Conservation (phyloP, 2,888 invertebrate genomes). For the Bembecia ichneumoniformis region DNA sequence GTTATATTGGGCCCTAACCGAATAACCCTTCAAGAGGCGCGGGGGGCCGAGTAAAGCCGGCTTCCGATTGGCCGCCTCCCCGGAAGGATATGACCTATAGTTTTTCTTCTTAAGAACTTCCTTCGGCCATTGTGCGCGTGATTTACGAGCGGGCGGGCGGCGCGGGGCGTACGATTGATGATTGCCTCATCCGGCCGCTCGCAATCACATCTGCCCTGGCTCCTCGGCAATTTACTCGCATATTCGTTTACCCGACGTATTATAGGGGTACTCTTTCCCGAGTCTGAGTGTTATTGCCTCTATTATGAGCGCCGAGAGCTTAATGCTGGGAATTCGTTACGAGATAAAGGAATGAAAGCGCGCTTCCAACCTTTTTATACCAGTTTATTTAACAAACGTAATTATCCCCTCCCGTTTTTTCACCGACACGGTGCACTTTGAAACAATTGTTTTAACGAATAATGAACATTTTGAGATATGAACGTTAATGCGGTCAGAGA, state of each 20-base stretch:
- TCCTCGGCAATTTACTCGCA: constrained; percentile 61
- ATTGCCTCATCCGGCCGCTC: constrained; percentile 54
- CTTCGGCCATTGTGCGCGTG: constrained; percentile 67
- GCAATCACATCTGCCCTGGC: constrained; percentile 61
- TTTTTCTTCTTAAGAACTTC: constrained; percentile 73
- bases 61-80: constrained; percentile 68
- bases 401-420: constrained; percentile 7
- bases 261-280: constrained; percentile 63
- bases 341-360: constrained; percentile 19
- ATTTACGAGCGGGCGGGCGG: constrained; percentile 48
- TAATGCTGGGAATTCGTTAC: constrained; percentile 42
- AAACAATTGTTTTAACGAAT: too few relatives aligned
- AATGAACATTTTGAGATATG: too few relatives aligned
- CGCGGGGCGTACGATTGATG: constrained; percentile 57
- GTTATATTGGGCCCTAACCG: constrained; percentile 11
- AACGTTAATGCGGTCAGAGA: too few relatives aligned
- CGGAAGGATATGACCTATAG: constrained; percentile 73
- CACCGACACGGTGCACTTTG: not conserved
- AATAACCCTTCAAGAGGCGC: constrained; percentile 41
- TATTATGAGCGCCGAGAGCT: constrained; percentile 47
- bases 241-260: constrained; percentile 68
- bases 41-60: constrained; percentile 26
- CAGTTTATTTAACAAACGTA: constrained; percentile 13
- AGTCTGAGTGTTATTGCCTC: constrained; percentile 60
- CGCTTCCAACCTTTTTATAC: constrained; percentile 14